phyloP scores from a whole-genome alignment of 2,888 invertebrate species.

The Rosalia funebris region DNA sequence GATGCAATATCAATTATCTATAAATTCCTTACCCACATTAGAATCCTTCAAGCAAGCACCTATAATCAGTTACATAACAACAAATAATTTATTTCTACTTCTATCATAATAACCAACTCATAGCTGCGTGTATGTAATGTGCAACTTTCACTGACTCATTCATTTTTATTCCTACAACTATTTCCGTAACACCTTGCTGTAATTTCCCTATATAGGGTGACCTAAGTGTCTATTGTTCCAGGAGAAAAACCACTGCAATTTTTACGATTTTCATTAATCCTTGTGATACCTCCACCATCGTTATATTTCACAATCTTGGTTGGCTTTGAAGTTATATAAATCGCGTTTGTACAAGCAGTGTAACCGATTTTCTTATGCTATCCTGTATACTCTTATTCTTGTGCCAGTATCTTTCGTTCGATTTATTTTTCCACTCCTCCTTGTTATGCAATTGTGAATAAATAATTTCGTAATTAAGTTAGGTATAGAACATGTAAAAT shows the following conservation, averaged over 20 bases:
- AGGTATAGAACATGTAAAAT: constrained; percentile 14
- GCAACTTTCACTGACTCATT: constrained; percentile 34
- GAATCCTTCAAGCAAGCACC: constrained; percentile 14
- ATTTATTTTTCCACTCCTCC: neutral
- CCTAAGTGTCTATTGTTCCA: neutral
- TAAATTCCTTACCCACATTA: constrained; percentile 16
- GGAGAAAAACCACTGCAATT: no score
- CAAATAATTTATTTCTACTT: constrained; percentile 40
- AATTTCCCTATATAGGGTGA: constrained; percentile 16
- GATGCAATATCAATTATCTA: neutral
- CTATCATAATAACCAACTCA: constrained; percentile 23
- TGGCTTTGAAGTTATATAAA: no score
- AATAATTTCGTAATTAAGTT: constrained; percentile 15
- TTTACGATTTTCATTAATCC: no score
- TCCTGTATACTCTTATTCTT: neutral
- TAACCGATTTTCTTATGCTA: no score
- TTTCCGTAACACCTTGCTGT: constrained; percentile 29
- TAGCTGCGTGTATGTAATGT: constrained; percentile 3
- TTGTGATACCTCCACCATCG: no score
- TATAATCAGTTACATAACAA: constrained; percentile 33
- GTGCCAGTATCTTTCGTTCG: constrained; percentile 14
- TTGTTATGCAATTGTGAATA: constrained; percentile 21
- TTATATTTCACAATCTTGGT: no score
- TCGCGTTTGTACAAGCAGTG: no score
- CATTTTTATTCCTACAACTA: constrained; percentile 19